Conservation (phyloP, 2,797 vertebrate species). For the Myotis myotis region DNA sequence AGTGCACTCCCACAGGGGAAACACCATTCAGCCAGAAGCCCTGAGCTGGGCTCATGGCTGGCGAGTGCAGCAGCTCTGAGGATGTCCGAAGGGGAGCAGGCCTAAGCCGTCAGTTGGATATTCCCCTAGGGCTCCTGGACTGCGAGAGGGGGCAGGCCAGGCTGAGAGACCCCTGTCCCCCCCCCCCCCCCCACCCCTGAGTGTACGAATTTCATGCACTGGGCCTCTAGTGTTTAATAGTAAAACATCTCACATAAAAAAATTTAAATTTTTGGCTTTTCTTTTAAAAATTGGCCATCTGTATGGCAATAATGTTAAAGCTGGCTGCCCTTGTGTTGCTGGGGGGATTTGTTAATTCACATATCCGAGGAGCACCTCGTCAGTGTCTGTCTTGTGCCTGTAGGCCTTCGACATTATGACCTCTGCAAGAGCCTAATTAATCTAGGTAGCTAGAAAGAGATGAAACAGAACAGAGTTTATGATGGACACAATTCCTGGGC, state of each 20-base stretch:
- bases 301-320: not conserved
- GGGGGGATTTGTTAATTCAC: not conserved
- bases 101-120: too few relatives aligned
- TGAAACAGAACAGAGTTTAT: not conserved
- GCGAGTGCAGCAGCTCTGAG: too few relatives aligned
- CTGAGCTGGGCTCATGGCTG: too few relatives aligned
- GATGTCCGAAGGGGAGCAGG: too few relatives aligned
- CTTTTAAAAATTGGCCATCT: not conserved
- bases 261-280: not conserved
- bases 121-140: too few relatives aligned
- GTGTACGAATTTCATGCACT: too few relatives aligned
- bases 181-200: too few relatives aligned
- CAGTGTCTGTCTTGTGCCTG: not conserved
- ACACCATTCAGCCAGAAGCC: too few relatives aligned
- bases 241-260: not conserved
- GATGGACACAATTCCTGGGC: not conserved
- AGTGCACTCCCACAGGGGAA: too few relatives aligned
- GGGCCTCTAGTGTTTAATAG: not conserved
- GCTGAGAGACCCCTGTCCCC: too few relatives aligned
- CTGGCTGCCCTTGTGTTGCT: not conserved
- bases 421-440: not conserved
- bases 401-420: not conserved
- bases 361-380: not conserved
- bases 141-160: too few relatives aligned
- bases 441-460: not conserved